Evolutionary conservation across 2,113 vertebrate genomes (phyloP), one percentile per base, ranked within the genome.

Genomic region (Chrysochloris asiatica): DNA sequence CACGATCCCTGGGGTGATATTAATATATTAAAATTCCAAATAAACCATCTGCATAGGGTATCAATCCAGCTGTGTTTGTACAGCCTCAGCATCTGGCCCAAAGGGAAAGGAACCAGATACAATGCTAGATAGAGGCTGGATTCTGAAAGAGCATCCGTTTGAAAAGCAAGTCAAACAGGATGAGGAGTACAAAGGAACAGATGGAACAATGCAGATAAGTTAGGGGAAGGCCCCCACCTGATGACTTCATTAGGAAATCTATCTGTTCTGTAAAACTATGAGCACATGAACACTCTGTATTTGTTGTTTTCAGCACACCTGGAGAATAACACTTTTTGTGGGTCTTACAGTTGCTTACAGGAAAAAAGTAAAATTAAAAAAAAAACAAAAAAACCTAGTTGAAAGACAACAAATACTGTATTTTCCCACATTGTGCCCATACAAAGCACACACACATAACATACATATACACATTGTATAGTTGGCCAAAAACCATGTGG

Each of bases 111-210:
- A 24, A 24, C 33, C 21, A 43, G 3, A 30, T 33, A 43, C 12
- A 45, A 12, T 36, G 86, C 50, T 79, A 26, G 56, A 3, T 33
- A 28, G 83, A 75, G 3, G 7, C 43, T n/a, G 47, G 28, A 41
- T 71, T 83, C 88, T 28, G 91, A 91, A 94, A 83, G 24, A 7
- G 56, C 30, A 71, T 84, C 36, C 78, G 2, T 38, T 43, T 56
- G 52, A 93, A 79, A 88, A 73, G 43, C 0, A 1, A 43, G n/a
- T 17, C 92, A 84, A 43, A n/a, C 0, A 69, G 13, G 47, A 36
- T 67, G 63, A 8, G 88, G 45, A 26, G 30, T 16, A 41, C 33
- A 52, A 3, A 75, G 1, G 81, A 45, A 67, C 24, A 94, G 75
- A 54, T 61, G 59, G 69, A 33, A 4, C 33, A n/a, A 54, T 6